These are phyloP conservation scores for Eristalis intricaria DNA, from an alignment of 2,888 invertebrate genomes.

Conservation along the genomic window DNA sequence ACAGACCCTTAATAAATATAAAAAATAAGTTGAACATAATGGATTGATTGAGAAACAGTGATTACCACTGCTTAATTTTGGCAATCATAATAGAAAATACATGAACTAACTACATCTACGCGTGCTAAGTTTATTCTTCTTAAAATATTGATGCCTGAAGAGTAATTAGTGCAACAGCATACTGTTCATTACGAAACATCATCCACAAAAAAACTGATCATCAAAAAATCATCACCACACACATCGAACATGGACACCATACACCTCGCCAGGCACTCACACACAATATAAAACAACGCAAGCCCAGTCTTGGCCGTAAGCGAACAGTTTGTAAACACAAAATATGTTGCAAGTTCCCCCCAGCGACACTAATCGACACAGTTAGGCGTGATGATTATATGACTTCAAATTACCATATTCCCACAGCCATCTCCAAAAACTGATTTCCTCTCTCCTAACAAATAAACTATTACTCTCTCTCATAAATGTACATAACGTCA, in stretches of 20 bases:
- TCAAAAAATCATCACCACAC: background rate
- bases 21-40: too few species aligned
- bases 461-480: background rate
- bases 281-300: background rate
- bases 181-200: too few species aligned
- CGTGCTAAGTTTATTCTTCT: too few species aligned
- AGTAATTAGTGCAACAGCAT: too few species aligned
- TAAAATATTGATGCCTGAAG: too few species aligned
- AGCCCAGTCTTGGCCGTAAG: background rate
- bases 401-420: background rate
- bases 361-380: background rate
- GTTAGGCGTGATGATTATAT: background rate
- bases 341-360: background rate
- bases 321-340: background rate
- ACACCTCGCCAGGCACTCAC: background rate
- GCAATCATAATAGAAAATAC: too few species aligned
- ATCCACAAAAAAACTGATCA: too few species aligned
- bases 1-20: too few species aligned
- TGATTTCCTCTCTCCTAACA: background rate
- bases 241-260: background rate
- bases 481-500: too few species aligned
- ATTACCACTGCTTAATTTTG: too few species aligned
- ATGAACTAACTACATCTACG: too few species aligned
- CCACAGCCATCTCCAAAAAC: background rate
- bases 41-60: too few species aligned